Evolutionary conservation across 2,113 vertebrate species (phyloP), one percentile per base, ranked within the genome.

Genomic region (Oryzias curvinotus): DNA sequence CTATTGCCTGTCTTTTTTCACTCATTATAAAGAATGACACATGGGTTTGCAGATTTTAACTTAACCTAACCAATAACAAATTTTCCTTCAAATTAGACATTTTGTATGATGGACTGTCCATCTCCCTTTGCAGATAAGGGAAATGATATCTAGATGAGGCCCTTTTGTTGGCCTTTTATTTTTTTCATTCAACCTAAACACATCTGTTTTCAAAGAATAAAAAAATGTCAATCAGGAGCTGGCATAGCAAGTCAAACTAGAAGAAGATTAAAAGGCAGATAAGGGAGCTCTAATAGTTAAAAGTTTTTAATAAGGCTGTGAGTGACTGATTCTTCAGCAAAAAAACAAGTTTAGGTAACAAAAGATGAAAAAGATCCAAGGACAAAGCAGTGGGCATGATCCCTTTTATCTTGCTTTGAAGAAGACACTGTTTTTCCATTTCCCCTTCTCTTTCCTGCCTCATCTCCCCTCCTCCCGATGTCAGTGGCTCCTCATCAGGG

Each of bases 401-500:
- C 48, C 26, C 46, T 75, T 74, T 65, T 45, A 78, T 74, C 62
- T 79, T 14, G 10, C 65, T 68, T 70, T 62, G 68, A 69, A 78
- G 56, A 64, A 46, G 25, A 80, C 63, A 52, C 44, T 80, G 68
- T 71, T 80, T 71, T 64, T 52, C 55, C 26, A 64, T 61, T 57
- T 68, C 58, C 0, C 71, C 61, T 43, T 70, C 65, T 70, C 23
- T 56, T 69, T 67, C 59, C 68, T 63, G 74, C 70, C 62, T 76
- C 54, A 62, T 62, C 4, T 65, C 75, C 65, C 59, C 80, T 66
- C 54, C 67, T 56, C 42, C 62, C 62, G 64, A 75, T 87, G 81
- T 83, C 81, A 84, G 71, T 68, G 79, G 74, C 84, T 87, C 81
- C 73, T 78, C 88, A 84, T 87, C 79, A 56, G 81, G 87, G 80